Evolutionary conservation across 92 coral and sea anemone genomes (phyloP), one percentile per base, ranked within the genome.

Genomic region (Siderastrea siderea): DNA sequence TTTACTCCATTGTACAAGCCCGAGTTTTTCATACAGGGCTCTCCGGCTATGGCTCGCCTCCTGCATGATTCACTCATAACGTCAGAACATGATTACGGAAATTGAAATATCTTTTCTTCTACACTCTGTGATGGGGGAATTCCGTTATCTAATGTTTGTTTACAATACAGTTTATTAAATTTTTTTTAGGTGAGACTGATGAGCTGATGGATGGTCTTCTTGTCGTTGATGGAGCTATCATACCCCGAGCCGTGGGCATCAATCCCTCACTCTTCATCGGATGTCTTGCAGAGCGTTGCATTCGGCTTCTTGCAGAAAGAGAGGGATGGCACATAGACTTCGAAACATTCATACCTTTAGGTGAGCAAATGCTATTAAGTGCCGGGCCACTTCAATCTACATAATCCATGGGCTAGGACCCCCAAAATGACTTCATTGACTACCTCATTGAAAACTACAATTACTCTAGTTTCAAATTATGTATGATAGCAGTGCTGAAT

Each of bases 141-240:
- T 1, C 45, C 3, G 45, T 74, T 7, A 53, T 46, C 26, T 53
- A 2, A 8, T 17, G 38, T 54, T 54, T 14, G 15, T 26, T 19
- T 19, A 1, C 15, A 5, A 5, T 45, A 51, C 15, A 2, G 10
- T 5, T 4, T 7, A 68, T 2, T 19, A 43, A 10, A 26, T 16
- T 45, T 44, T 17, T 79, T 69, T 12, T 68, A 91, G 94, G 94
- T 3, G 88, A 91, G 55, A 70, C 86, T 11, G 63, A 54, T 10
- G 74, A 86, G 38, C 69, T 87, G 7, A 43, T 72, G 46, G 87
- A 91, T 6, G 94, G 94, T n/a, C 90, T 91, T 12, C 81, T 86
- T 48, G 94, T 91, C 26, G 83, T 91, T 38, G 94, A 91, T 60
- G 91, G 94, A 60, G 74, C 94, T 45, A 75, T 91, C 58, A 46